Percentiles rank a stretch among this genome's conserved stretches.
Conservation (phyloP, 2,797 vertebrate species). For the Pseudocheirus occidentalis region DNA sequence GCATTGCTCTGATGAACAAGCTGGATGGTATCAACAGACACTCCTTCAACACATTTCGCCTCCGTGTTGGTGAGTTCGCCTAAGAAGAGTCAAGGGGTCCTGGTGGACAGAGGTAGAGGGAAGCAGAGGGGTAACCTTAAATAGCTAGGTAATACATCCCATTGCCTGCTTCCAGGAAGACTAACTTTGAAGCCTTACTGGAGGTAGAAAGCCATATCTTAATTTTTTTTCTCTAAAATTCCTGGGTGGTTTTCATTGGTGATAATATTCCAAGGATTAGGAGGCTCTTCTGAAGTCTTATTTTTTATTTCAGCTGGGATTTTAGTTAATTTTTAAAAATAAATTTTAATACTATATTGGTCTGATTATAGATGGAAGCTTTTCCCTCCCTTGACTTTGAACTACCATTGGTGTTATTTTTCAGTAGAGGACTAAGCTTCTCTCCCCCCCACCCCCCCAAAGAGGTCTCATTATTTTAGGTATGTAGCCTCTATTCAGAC, state of each 20-base stretch:
- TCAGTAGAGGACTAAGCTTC: background rate
- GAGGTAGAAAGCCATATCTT: background rate
- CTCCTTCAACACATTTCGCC: constrained; percentile 97
- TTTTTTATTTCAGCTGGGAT: background rate
- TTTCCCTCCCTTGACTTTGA: background rate
- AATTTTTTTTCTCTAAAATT: background rate
- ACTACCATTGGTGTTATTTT: background rate
- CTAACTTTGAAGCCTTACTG: accelerated
- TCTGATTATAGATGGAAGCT: background rate
- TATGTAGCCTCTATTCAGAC: background rate
- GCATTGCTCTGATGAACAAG: constrained; percentile 94
- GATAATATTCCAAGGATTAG: accelerated
- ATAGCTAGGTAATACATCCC: background rate
- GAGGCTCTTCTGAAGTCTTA: background rate
- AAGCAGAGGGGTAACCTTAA: accelerated
- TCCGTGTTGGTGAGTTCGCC: constrained; percentile 92
- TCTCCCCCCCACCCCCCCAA: background rate
- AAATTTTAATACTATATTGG: background rate
- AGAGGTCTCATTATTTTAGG: background rate
- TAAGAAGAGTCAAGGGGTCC: accelerated
- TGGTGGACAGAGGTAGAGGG: no score
- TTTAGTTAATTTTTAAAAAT: background rate
- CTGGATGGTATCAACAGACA: constrained; percentile 98
- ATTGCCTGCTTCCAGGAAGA: background rate
- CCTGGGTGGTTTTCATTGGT: background rate